Base-by-base conservation (phyloP, 2,113 vertebrate species). In the Plectropomus leopardus region DNA sequence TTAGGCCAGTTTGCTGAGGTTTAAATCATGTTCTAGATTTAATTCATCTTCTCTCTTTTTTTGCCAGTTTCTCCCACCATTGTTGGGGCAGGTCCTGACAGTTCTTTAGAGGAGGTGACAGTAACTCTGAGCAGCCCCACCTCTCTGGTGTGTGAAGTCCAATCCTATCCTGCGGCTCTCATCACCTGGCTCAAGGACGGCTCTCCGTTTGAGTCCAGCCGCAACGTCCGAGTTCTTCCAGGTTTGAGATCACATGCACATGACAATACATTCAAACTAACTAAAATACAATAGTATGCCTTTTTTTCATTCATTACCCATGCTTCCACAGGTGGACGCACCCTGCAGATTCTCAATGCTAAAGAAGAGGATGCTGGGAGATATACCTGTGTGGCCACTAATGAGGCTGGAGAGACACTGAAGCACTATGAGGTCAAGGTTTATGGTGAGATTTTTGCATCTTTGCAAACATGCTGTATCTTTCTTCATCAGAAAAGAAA, bases 151-250 rank as follows among this genome's bases (percentile, higher is more conserved):
- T 99, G 98, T 72, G 97, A 99, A 69, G 97, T 96, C 50, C 97
- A 98, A 63, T 98, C 98, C 0, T 98, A 98, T 76, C 98, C 98
- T 5, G 95, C 97, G 23, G 97, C 98, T 50, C 93, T 95, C 54
- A 95, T 99, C 89, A 96, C 95, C 54, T 99, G 98, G 98, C 94
- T 98, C 64, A 99, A 99, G 86, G 96, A 98, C 9, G 97, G 97
- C 17, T 88, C 80, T 17, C 92, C 93, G 3, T 92, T 99, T 70
- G 96, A 97, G 80, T 97, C 97, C 51, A 96, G 89, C 68, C 95
- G 89, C 77, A 97, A 95, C 30, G 92, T 98, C 70, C 94, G 95
- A 51, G 96, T 99, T 86, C 96, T 99, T 44, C 97, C 98, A 96
- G 98, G 98, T 99, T 90, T 90, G 61, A 50, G 4, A 55, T 60